phyloP scores from a whole-genome alignment of 92 coral and sea anemone genomes.

The Meandrina meandrites region DNA sequence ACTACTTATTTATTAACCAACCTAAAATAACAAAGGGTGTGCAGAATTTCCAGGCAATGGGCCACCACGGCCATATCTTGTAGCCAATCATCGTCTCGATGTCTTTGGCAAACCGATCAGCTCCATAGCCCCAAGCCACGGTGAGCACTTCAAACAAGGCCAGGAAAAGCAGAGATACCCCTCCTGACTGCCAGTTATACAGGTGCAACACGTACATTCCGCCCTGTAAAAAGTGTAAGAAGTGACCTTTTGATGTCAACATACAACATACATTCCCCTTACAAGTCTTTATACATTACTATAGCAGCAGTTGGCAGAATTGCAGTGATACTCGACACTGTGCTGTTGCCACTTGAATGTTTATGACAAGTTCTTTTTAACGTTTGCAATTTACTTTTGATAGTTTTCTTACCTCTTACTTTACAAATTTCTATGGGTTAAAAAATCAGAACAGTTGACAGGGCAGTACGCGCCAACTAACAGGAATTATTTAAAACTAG shows the following conservation, averaged over 20 bases:
- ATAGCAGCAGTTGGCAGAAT: background rate
- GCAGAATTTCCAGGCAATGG: conserved; percentile 89
- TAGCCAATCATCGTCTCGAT: conserved; percentile 89
- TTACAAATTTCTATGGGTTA: too few species aligned
- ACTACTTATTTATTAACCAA: conserved; percentile 12
- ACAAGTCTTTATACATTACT: background rate
- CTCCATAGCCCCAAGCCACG: conserved; percentile 95
- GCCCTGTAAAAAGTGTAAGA: conserved; percentile 48
- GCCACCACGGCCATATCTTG: conserved; percentile 94
- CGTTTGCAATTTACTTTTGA: too few species aligned
- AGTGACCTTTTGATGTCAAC: background rate
- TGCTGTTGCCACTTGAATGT: too few species aligned
- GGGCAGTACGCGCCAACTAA: too few species aligned
- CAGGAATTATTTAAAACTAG: too few species aligned
- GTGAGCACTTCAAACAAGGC: conserved; percentile 94
- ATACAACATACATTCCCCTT: background rate
- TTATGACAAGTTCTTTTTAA: too few species aligned
- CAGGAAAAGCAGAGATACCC: conserved; percentile 87
- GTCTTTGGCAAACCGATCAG: conserved; percentile 87
- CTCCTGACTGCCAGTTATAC: conserved; percentile 95
- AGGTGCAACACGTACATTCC: conserved; percentile 89
- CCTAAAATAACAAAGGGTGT: conserved; percentile 93
- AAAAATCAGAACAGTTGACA: too few species aligned
- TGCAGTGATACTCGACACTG: background rate
- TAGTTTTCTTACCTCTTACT: too few species aligned